A percentile compares a stretch with the other conserved stretches of the same genome.
Conservation (phyloP, 2,113 vertebrate genomes). For the Gambusia affinis region DNA sequence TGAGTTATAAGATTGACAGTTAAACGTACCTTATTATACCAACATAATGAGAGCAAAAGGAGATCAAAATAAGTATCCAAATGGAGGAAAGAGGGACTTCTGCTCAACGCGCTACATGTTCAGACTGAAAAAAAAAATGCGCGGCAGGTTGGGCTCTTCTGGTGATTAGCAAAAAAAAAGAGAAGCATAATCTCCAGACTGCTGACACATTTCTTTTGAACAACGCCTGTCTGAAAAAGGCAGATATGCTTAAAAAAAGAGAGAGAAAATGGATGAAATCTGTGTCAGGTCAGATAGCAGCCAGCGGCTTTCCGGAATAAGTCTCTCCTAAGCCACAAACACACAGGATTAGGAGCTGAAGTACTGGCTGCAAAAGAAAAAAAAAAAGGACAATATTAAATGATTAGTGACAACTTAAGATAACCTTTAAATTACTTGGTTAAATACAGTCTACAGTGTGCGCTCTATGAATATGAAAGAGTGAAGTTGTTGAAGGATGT, state of each 20-base stretch:
- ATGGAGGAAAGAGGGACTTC: slow-evolving; percentile 43
- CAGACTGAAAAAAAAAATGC: slow-evolving; percentile 46
- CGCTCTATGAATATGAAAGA: slow-evolving; percentile 1
- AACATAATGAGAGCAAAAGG: slow-evolving; percentile 45
- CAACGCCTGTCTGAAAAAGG: slow-evolving; percentile 59
- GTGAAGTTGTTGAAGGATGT: background rate
- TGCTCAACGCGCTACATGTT: slow-evolving; percentile 13
- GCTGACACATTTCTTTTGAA: slow-evolving; percentile 71
- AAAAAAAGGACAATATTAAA: slow-evolving; percentile 26
- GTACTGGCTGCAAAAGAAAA: slow-evolving; percentile 28
- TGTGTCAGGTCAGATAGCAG: slow-evolving; percentile 68
- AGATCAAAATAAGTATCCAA: slow-evolving; percentile 64
- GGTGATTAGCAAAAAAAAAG: slow-evolving; percentile 52
- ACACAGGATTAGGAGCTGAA: slow-evolving; percentile 62
- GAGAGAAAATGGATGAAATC: slow-evolving; percentile 58
- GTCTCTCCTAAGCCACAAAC: slow-evolving; percentile 60
- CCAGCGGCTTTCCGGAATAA: slow-evolving; percentile 43
- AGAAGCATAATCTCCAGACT: slow-evolving; percentile 64
- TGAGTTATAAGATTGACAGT: slow-evolving; percentile 16
- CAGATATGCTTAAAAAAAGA: slow-evolving; percentile 53
- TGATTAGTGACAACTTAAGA: slow-evolving; percentile 35
- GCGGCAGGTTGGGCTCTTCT: slow-evolving; percentile 54
- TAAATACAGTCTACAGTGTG: slow-evolving; percentile 1
- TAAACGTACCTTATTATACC: slow-evolving; percentile 51
- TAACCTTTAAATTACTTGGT: slow-evolving; percentile 50